Evolutionary conservation across 2,797 vertebrate species (phyloP), one percentile per base, ranked within the genome.

Genomic region (Champsocephalus gunnari): DNA sequence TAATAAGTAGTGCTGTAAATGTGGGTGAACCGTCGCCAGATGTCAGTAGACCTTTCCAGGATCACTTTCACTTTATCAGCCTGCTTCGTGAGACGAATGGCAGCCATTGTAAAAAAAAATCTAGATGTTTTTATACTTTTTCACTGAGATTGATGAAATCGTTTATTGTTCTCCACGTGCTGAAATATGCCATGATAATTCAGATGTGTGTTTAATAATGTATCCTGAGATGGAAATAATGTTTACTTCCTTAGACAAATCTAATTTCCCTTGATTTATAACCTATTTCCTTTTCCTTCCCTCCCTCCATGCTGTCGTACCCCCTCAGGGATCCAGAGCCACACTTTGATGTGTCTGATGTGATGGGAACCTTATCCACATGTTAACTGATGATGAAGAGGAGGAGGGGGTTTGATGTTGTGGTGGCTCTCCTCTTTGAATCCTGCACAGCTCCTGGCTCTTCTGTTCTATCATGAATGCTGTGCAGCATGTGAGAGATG

Each of bases 271-370:
- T 66, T 80, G 70, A 71, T 67, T 76, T 84, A 64, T 77, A 89
- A 88, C 87, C 65, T 51, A 24, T 58, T 77, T 79, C 68, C 70
- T 69, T 59, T 81, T 71, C 61, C 72, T 73, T 76, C 66, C 75
- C 67, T 69, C 71, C 71, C 73, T 58, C 76, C 73, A 21, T 77
- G 73, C 88, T 91, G 82, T 86, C 73, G 70, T 70, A n/a, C 72
- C 24, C 86, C 89, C 85, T 84, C 87, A 92, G 92, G 89, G 85
- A 87, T 48, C 63, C 66, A 16, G 75, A 74, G 82, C 82, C 61
- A 21, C 79, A 60, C 91, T 91, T 91, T 90, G 90, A 93, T 87
- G 87, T 91, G 81, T 70, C 75, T 86, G 89, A 86, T 89, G 86
- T 87, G 89, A 89, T 79, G 89, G 78, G 59, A 71, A 85, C 54